Base-by-base conservation (phyloP, 35 echinoderm and acorn worm species). In the Nesometra sesokonis region DNA sequence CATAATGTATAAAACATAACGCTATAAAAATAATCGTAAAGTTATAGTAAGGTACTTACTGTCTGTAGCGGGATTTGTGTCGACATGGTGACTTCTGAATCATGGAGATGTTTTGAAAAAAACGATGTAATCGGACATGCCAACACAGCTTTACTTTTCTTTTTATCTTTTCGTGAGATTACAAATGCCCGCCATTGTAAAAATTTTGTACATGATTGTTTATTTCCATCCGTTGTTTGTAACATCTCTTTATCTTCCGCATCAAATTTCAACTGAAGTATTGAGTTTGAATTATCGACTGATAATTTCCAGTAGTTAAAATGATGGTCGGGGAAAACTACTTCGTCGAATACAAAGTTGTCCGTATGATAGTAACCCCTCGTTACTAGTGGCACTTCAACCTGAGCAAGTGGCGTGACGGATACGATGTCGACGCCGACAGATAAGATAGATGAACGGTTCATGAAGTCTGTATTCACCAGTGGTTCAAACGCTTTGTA, bases 401-500 rank as follows among this genome's bases (percentile, higher is more conserved):
- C 77, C 33, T 93, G 91, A n/a, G 91, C 94, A 77, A 93, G 91
- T 5, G 94, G 91, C n/a, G 91, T 97, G 27, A 90, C 87, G 3
- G 94, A 93, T 4, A 97, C 87, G 19, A 97, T 89, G 40, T 97
- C 94, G 17, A 97, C 91, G 23, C 94, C 94, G 76, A 97, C 35
- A 67, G 91, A 86, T 3, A 93, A 82, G 2, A 89, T 86, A 30
- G 91, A 91, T 86, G 82, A 88, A 31, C 86, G 84, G 27, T 93
- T 90, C 46, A 97, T 77, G 35, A 89, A 82, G 29, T 92, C 88
- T 0, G 57, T 87, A 33, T 78, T 80, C 30, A 79, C 38, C 15
- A 97, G 82, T n/a, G 94, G 94, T 80, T 97, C 91, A 78, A 97
- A 97, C 3, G 91, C 94, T 84, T 89, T 90, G 86, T 93, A 97